Evolutionary conservation across 2,888 invertebrate species (phyloP).

Genomic region (Drosophila niveifrons): DNA sequence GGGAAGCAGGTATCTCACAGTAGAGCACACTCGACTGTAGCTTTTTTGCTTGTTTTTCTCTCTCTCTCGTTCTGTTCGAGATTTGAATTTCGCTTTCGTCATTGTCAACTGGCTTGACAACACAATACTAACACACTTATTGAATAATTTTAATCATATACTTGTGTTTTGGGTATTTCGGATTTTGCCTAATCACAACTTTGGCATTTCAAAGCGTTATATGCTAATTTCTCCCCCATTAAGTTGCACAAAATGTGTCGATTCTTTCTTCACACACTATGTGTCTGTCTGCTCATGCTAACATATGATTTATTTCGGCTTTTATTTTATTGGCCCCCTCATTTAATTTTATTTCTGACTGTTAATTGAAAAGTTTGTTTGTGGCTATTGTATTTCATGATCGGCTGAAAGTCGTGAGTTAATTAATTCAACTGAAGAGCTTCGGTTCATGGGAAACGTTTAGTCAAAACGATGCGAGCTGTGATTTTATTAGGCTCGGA

Average conservation of each 20-base stretch:
- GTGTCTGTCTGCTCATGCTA: slow-evolving; percentile 4
- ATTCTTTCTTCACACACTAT: slow-evolving; percentile 1
- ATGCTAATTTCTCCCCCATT: slow-evolving; percentile 45
- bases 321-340: slow-evolving; percentile 23
- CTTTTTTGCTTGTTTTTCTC: background rate
- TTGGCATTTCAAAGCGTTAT: slow-evolving; percentile 53
- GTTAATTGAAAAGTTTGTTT: slow-evolving; percentile 33
- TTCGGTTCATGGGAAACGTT: slow-evolving; percentile 18
- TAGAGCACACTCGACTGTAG: too few species aligned
- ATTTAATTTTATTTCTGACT: slow-evolving; percentile 25
- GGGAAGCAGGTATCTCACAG: too few species aligned
- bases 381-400: slow-evolving; percentile 31
- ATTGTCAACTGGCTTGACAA: slow-evolving; percentile 59
- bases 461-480: background rate
- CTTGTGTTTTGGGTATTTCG: slow-evolving; percentile 9
- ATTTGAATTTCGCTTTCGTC: slow-evolving; percentile 35
- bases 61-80: slow-evolving; percentile 13
- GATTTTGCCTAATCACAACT: slow-evolving; percentile 53
- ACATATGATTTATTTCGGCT: slow-evolving; percentile 26
- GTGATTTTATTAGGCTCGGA: slow-evolving; percentile 4
- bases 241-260: slow-evolving; percentile 25
- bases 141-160: slow-evolving; percentile 9
- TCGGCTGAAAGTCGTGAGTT: slow-evolving; percentile 24
- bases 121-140: slow-evolving; percentile 34
- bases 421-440: slow-evolving; percentile 22